Conservation (phyloP, 2,797 vertebrate genomes). For the Menidia menidia region DNA sequence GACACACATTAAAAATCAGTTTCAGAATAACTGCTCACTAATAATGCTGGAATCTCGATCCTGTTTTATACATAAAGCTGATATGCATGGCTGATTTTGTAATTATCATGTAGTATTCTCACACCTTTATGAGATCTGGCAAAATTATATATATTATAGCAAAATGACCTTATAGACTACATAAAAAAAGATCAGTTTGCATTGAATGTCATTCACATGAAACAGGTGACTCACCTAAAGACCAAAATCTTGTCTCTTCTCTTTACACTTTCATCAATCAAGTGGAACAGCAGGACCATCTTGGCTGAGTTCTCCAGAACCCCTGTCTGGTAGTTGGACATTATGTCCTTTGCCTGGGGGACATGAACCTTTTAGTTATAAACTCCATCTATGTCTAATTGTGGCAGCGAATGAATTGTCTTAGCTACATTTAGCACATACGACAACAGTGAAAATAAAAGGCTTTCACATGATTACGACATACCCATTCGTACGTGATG, state of each 20-base stretch:
- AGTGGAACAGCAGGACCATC: conserved; percentile 96
- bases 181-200: conserved; percentile 13
- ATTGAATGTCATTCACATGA: neutral
- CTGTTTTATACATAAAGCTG: neutral
- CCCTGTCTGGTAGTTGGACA: conserved; percentile 91
- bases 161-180: no score
- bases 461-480: conserved; percentile 25
- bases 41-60: neutral
- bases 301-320: conserved; percentile 96
- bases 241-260: conserved; percentile 95
- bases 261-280: conserved; percentile 94
- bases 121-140: no score
- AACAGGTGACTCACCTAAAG: conserved; percentile 87
- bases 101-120: no score
- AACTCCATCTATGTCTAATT: neutral
- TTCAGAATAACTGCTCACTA: neutral
- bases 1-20: conserved; percentile 30
- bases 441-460: neutral
- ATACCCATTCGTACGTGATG: conserved; percentile 98
- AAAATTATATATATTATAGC: no score
- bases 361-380: neutral
- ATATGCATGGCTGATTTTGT: neutral
- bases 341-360: conserved; percentile 92
- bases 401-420: neutral
- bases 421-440: neutral